phyloP scores from a whole-genome alignment of 2,113 vertebrate genomes.

The human region DNA sequence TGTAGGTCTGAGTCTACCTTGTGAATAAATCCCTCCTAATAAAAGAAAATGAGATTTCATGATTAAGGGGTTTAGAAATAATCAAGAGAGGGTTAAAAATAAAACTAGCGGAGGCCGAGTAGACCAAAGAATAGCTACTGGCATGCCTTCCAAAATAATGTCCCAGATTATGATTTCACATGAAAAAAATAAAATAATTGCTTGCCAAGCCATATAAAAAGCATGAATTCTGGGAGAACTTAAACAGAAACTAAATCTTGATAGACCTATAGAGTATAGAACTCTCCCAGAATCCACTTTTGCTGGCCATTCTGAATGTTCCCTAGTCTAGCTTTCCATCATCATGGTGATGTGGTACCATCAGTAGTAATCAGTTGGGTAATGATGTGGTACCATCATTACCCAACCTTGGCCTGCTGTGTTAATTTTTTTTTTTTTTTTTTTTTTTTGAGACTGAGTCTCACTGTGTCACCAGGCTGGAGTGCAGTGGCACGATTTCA shows the following conservation, averaged over 20 bases:
- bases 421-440: neutral
- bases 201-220: slow-evolving; percentile 56
- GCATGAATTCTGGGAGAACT: neutral
- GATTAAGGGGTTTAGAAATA: slow-evolving; percentile 67
- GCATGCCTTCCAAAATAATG: slow-evolving; percentile 49
- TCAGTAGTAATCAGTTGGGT: too few species aligned
- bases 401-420: neutral
- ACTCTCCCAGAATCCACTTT: neutral
- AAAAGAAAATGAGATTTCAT: slow-evolving; percentile 60
- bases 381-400: neutral
- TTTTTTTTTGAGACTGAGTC: neutral
- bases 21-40: slow-evolving; percentile 56
- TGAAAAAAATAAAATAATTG: slow-evolving; percentile 22
- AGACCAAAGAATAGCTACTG: slow-evolving; percentile 46
- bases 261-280: neutral
- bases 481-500: too few species aligned
- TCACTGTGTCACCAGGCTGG: too few species aligned
- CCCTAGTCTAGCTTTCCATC: neutral
- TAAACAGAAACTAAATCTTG: neutral
- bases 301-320: neutral
- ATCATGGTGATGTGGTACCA: neutral
- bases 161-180: slow-evolving; percentile 50
- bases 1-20: neutral
- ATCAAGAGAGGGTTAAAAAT: slow-evolving; percentile 69
- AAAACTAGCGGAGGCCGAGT: slow-evolving; percentile 35